A percentile compares a stretch with the other conserved stretches of the same genome.
Conservation (phyloP, 92 coral and sea anemone species). For the Ricordea florida region DNA sequence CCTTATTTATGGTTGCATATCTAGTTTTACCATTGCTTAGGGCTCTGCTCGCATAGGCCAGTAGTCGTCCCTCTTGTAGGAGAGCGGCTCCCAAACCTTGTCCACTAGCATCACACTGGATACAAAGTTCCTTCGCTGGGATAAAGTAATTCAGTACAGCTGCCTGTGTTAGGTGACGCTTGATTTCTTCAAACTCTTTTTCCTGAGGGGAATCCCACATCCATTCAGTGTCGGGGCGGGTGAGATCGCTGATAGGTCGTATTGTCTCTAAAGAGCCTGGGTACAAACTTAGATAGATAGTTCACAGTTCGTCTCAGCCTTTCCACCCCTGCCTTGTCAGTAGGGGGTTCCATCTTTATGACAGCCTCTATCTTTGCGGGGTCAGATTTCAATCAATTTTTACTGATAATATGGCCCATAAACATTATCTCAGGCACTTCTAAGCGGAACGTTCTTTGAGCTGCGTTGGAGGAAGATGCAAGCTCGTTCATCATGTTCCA, state of each 20-base stretch:
- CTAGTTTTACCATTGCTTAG: background rate
- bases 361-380: background rate
- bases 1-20: constrained; percentile 19
- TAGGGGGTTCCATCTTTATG: background rate
- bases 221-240: background rate
- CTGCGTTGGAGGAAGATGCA: constrained; percentile 4
- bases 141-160: constrained; percentile 2
- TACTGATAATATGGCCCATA: constrained; percentile 2
- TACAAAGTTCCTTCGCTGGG: background rate
- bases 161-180: background rate
- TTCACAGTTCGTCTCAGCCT: constrained; percentile 12
- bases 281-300: background rate
- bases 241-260: constrained; percentile 2
- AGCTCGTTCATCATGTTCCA: background rate
- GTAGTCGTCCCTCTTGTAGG: constrained; percentile 7
- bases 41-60: constrained; percentile 18
- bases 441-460: background rate
- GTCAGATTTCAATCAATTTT: background rate
- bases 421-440: background rate
- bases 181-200: background rate
- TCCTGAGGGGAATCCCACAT: background rate
- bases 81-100: constrained; percentile 18
- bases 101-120: constrained; percentile 17
- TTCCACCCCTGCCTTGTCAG: background rate
- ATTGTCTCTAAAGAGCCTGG: background rate